phyloP scores from a whole-genome alignment of 2,888 invertebrate genomes.

The Hyposoter didymator region DNA sequence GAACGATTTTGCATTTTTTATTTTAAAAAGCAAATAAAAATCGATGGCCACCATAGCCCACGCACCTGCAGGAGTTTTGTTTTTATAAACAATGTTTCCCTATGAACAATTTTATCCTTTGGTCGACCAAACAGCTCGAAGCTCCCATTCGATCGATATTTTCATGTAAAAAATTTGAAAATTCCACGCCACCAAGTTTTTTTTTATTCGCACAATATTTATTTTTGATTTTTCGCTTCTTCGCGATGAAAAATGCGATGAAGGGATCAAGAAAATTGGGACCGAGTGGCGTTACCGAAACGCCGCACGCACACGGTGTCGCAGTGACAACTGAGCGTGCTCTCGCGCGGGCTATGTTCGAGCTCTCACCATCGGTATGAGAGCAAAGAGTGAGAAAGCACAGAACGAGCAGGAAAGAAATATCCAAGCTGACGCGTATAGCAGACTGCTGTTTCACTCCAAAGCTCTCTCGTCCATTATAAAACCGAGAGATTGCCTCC shows the following conservation, averaged over 20 bases:
- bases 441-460: constrained; percentile 41
- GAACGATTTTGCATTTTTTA: not conserved
- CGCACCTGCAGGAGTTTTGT: not conserved
- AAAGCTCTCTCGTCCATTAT: constrained; percentile 61
- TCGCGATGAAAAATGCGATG: not conserved
- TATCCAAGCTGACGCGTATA: constrained; percentile 14
- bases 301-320: constrained; percentile 73
- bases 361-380: constrained; percentile 64
- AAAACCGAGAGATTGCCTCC: constrained; percentile 44
- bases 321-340: constrained; percentile 79
- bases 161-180: not conserved
- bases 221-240: not conserved
- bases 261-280: not conserved
- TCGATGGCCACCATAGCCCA: not conserved
- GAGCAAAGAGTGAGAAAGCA: constrained; percentile 61
- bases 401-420: constrained; percentile 47
- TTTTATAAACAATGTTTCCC: not conserved
- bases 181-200: not conserved
- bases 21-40: not conserved
- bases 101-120: not conserved
- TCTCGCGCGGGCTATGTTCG: constrained; percentile 41
- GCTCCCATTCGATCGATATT: not conserved
- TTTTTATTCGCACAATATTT: not conserved
- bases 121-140: not conserved
- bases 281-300: constrained; percentile 63